A percentile compares a stretch with the other conserved stretches of the same genome.
Conservation (phyloP, 2,113 vertebrate species). For the Cyrtonyx montezumae region DNA sequence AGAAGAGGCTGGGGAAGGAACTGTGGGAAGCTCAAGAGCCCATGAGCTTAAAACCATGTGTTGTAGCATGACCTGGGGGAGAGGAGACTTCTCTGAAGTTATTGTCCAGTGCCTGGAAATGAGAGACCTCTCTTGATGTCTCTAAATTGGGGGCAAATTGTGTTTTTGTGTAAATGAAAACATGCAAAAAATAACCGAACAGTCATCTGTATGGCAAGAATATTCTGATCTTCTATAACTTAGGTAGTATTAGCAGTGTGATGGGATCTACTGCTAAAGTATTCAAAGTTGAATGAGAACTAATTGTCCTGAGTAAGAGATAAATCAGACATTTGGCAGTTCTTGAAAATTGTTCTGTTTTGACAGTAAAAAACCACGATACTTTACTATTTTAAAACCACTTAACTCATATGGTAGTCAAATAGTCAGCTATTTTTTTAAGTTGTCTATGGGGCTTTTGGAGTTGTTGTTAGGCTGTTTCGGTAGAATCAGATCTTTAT, state of each 20-base stretch:
- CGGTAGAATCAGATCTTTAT: background rate
- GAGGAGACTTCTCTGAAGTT: background rate
- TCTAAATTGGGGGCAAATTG: background rate
- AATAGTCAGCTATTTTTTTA: background rate
- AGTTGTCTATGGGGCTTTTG: background rate
- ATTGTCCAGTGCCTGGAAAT: background rate
- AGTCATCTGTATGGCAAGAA: background rate
- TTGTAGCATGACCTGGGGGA: background rate
- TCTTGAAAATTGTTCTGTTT: background rate
- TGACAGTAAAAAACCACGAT: background rate
- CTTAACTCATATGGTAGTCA: background rate
- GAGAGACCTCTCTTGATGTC: background rate
- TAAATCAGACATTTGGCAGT: background rate
- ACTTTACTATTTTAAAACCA: background rate
- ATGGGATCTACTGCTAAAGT: background rate
- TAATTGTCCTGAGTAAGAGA: background rate
- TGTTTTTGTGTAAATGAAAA: background rate
- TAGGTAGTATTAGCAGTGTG: background rate
- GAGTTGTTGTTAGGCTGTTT: background rate
- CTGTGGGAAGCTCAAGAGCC: background rate
- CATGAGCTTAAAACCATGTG: accelerated
- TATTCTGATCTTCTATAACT: background rate
- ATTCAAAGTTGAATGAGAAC: background rate
- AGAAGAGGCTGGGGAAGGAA: background rate
- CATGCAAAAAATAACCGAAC: background rate